Evolutionary conservation across 2,113 vertebrate genomes (phyloP), one percentile per base, ranked within the genome.

Genomic region (Fregetta grallaria): DNA sequence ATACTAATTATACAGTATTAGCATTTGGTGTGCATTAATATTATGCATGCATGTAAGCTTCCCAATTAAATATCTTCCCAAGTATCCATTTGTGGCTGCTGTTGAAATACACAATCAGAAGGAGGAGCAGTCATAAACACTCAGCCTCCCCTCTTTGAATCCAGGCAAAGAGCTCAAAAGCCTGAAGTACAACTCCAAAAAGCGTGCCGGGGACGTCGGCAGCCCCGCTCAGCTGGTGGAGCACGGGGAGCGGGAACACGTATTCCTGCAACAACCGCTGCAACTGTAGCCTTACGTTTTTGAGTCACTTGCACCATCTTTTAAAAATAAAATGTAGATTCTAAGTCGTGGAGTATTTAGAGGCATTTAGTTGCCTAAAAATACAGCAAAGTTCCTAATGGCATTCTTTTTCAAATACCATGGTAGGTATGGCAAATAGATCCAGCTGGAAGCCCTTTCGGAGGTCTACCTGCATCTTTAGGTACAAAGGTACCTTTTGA

Each of bases 151-250:
- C 52, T 53, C 53, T 95, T 40, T 44, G 52, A 81, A 65, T 78
- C 21, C 75, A 40, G 85, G 73, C 17, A 67, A 38, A 55, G 86
- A 77, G 40, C 66, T 53, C 7, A 3, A 34, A 63, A 80, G 63
- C 65, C 83, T 63, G 20, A 50, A 58, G 38, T 23, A 8, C 14
- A 38, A 2, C 52, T 87, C 56, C 55, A 20, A 13, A 40, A 70
- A 32, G 17, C 34, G 4, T 6, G 6, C 25, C 1, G 3, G 62
- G 81, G 66, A 40, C 2, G 1, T 42, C 7, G 3, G 62, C 42
- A 71, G 63, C 62, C 70, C 66, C 0, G 3, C 50, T 22, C 52
- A 9, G 38, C 38, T 61, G 71, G 11, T 49, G 49, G 30, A 17
- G 78, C 53, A 10, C 29, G 2, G 80, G 53, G 45, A 18, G 8